phyloP scores from a whole-genome alignment of 1,140 invertebrate genomes.

The Leptestheria dahalacensis region DNA sequence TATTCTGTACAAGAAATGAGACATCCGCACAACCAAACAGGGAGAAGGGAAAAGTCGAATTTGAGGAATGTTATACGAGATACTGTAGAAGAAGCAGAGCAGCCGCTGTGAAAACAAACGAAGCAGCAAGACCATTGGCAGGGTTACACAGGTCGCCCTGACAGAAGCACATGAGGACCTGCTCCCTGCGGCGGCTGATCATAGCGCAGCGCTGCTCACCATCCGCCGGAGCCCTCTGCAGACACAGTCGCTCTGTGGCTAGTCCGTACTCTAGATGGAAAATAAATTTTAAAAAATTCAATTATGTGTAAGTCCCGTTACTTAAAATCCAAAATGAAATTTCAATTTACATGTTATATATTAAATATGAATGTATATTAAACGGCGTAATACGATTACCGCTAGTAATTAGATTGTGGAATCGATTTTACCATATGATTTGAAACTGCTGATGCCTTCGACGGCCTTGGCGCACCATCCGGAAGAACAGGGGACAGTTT shows the following conservation, averaged over 20 bases:
- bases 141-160: slow-evolving; percentile 74
- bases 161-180: slow-evolving; percentile 79
- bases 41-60: no score
- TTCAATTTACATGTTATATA: no score
- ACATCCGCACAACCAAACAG: no score
- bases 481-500: slow-evolving; percentile 65
- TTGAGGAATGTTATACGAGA: background rate
- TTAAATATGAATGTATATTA: no score
- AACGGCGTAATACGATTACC: no score
- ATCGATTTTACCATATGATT: slow-evolving; percentile 13
- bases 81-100: background rate
- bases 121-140: background rate
- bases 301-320: no score
- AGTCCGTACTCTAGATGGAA: slow-evolving; percentile 72
- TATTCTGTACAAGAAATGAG: no score
- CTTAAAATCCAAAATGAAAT: no score
- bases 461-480: slow-evolving; percentile 87
- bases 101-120: background rate
- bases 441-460: slow-evolving; percentile 38
- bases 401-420: no score
- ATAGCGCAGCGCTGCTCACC: slow-evolving; percentile 74
- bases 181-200: slow-evolving; percentile 52
- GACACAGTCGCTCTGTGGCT: slow-evolving; percentile 70
- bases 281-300: no score
- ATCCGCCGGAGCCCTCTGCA: slow-evolving; percentile 69